phyloP scores from a whole-genome alignment of 2,888 invertebrate species.

The Cheilosia grossa region DNA sequence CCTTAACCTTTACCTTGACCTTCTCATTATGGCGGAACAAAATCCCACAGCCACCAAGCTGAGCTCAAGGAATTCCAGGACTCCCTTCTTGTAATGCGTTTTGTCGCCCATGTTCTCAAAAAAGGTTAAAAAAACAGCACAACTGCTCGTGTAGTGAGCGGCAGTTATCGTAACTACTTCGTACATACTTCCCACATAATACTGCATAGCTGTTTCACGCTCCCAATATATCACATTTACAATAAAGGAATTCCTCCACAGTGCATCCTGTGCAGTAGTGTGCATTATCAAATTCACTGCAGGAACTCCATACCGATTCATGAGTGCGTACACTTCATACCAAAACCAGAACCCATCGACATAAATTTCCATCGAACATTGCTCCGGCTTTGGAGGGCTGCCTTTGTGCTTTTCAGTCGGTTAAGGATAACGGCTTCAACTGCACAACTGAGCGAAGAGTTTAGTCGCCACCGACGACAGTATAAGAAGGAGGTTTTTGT shows the following conservation, averaged over 20 bases:
- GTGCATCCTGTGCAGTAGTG: conserved; percentile 25
- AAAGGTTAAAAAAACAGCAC: not conserved
- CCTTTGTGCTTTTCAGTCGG: conserved; percentile 13
- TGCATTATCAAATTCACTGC: conserved; percentile 49
- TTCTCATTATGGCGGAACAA: too few species aligned
- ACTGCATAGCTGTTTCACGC: conserved; percentile 23
- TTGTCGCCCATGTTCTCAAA: not conserved
- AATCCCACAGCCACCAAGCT: too few species aligned
- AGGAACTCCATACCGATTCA: not conserved
- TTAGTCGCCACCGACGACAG: conserved; percentile 9
- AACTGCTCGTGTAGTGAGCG: not conserved
- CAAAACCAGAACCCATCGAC: conserved; percentile 16
- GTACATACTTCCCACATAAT: not conserved
- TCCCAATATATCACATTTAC: conserved; percentile 44
- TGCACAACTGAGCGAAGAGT: conserved; percentile 16
- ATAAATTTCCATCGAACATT: conserved; percentile 57
- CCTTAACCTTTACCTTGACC: too few species aligned
- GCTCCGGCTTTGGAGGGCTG: conserved; percentile 20
- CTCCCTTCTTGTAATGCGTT: not conserved
- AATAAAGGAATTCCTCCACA: conserved; percentile 14
- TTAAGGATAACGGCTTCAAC: conserved; percentile 20
- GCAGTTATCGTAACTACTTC: too few species aligned
- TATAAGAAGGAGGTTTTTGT: not conserved
- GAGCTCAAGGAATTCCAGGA: too few species aligned
- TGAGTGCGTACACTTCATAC: too few species aligned